phyloP scores from a whole-genome alignment of 2,888 invertebrate species.

The Pilophorus perplexus region DNA sequence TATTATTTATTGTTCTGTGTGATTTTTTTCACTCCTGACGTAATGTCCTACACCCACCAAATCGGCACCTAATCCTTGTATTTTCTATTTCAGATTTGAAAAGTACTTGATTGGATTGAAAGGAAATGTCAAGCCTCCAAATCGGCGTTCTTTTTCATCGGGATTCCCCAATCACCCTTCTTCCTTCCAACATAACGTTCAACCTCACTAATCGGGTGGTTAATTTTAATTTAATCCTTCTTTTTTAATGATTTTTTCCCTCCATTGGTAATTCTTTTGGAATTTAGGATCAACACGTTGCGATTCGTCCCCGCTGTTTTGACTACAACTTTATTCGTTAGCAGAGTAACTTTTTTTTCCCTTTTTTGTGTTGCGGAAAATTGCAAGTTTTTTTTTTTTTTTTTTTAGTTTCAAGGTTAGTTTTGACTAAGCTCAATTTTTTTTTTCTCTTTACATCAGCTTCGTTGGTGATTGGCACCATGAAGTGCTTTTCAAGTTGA shows the following conservation, averaged over 20 bases:
- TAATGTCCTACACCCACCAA: too few species aligned
- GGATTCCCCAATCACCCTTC: conserved; percentile 26
- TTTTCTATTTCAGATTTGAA: conserved; percentile 18
- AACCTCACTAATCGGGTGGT: conserved; percentile 24
- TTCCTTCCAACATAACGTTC: conserved; percentile 34
- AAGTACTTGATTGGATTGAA: conserved; percentile 2
- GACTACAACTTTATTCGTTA: neutral
- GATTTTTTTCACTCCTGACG: too few species aligned
- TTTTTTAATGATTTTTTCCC: conserved; percentile 21
- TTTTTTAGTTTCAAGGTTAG: neutral
- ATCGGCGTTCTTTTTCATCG: conserved; percentile 29
- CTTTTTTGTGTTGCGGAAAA: neutral
- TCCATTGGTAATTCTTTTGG: neutral
- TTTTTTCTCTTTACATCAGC: neutral
- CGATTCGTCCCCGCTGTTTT: too few species aligned
- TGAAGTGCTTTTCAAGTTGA: too few species aligned
- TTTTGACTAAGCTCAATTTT: neutral
- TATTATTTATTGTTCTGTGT: too few species aligned
- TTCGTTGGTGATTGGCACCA: too few species aligned
- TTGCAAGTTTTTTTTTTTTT: neutral
- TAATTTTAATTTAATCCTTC: conserved; percentile 15
- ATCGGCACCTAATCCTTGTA: too few species aligned
- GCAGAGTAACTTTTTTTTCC: too few species aligned
- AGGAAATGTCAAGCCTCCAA: conserved; percentile 15
- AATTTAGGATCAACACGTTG: too few species aligned